Base-by-base conservation (phyloP, 1,140 invertebrate species). In the Venturia canescens region DNA sequence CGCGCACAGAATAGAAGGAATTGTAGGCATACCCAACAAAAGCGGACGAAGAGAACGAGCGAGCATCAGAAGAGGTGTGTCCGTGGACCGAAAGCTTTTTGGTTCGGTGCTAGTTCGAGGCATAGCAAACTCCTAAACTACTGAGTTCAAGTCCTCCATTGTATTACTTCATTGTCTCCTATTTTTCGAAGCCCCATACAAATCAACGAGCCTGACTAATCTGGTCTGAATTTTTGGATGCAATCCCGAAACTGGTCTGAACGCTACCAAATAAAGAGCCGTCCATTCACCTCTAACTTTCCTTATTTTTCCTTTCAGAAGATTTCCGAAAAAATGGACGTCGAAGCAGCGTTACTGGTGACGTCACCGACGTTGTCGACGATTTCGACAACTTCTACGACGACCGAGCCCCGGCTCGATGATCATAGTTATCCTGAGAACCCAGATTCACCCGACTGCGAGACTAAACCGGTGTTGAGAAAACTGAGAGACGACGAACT, bases 401-500 rank as follows among this genome's bases (percentile, higher is more conserved):
- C 75, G 3, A 77, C 75, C 18, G 75, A 77, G n/a, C 31, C 21
- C 15, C 57, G 13, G 3, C 44, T 53, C 1, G 75, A 77, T 44
- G 75, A 77, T 63, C 18, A 60, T 44, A 77, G 63, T 23, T 77
- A 66, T 63, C 75, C 75, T n/a, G 72, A 76, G 7, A 76, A 27
- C n/a, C 53, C 72, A 6, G 60, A 77, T 48, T 77, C 57, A 44
- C 57, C 57, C 21, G 31, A 11, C 31, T 66, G 75, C 21, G 75
- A 77, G 27, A 77, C 75, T 26, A 85, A 83, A 26, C 85, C 87
- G 26, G 84, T 88, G 31, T 88, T 89, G 63, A 88, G 84, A 80
- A 90, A 89, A 82, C 87, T 86, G 48, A 82, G 83, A 34, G 86
- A 86, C 44, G 81, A 88, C 38, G 86, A 89, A 44, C 27, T 77